These are phyloP conservation scores for Actinia tenebrosa DNA, from an alignment of 64 coral and sea anemone species.

Conservation along the genomic window DNA sequence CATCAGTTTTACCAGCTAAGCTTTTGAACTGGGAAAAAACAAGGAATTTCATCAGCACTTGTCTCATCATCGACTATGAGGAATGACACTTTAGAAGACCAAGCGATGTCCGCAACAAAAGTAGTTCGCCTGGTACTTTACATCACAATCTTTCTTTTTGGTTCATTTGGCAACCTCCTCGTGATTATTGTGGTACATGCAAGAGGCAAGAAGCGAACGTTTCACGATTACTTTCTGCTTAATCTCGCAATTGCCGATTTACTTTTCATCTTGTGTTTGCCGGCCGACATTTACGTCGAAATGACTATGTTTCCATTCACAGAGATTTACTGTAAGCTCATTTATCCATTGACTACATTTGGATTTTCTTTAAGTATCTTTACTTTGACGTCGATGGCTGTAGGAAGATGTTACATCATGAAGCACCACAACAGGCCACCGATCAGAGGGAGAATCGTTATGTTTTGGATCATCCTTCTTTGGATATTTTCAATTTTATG, in stretches of 20 bases:
- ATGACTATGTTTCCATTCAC: background rate
- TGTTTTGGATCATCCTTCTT: conserved; percentile 31
- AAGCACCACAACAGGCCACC: conserved; percentile 38
- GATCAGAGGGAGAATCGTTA: background rate
- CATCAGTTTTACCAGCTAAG: background rate
- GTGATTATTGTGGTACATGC: conserved; percentile 56
- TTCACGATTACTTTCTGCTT: conserved; percentile 63
- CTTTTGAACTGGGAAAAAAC: background rate
- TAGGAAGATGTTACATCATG: conserved; percentile 54
- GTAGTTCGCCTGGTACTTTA: conserved; percentile 39
- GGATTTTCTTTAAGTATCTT: conserved; percentile 45
- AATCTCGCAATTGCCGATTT: conserved; percentile 73
- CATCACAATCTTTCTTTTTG: conserved; percentile 1
- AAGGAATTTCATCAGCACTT: background rate
- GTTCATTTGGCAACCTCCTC: conserved; percentile 42
- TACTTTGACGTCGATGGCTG: conserved; percentile 62
- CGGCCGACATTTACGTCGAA: conserved; percentile 10
- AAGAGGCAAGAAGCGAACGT: conserved; percentile 31
- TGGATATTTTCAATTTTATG: conserved; percentile 33
- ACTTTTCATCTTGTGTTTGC: conserved; percentile 28
- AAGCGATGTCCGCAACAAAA: background rate
- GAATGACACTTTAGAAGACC: background rate
- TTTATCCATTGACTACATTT: conserved; percentile 35
- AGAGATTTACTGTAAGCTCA: conserved; percentile 25
- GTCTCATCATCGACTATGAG: background rate